phyloP scores from a whole-genome alignment of 2,113 vertebrate species.

The Fregata magnificens region DNA sequence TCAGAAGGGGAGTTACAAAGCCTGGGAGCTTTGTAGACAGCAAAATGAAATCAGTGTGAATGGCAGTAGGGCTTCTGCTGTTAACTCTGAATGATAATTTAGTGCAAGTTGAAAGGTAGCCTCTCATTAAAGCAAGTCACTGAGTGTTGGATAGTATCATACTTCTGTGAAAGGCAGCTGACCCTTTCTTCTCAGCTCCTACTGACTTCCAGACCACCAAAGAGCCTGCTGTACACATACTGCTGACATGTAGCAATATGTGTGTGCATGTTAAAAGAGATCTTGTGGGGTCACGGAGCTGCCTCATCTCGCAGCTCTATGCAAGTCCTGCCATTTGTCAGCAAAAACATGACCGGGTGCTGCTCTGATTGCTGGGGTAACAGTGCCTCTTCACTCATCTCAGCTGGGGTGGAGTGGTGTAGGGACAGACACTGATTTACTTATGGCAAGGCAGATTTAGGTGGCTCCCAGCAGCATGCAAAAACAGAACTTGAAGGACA shows the following conservation, averaged over 20 bases:
- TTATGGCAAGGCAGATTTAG: neutral
- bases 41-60: neutral
- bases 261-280: neutral
- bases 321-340: neutral
- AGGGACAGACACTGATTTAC: neutral
- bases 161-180: neutral
- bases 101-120: neutral
- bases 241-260: neutral
- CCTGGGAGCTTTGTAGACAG: neutral
- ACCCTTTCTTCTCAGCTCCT: neutral
- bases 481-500: neutral
- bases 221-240: neutral
- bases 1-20: neutral
- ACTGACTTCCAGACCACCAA: neutral
- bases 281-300: neutral
- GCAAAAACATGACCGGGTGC: neutral
- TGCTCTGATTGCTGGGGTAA: neutral
- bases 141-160: neutral
- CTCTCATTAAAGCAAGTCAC: neutral
- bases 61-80: neutral
- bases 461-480: neutral
- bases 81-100: neutral
- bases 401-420: neutral
- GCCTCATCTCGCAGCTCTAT: neutral
- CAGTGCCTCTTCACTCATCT: neutral